These are phyloP conservation scores for Decapterus maruadsi DNA, from an alignment of 2,797 vertebrate genomes.

Conservation along the genomic window DNA sequence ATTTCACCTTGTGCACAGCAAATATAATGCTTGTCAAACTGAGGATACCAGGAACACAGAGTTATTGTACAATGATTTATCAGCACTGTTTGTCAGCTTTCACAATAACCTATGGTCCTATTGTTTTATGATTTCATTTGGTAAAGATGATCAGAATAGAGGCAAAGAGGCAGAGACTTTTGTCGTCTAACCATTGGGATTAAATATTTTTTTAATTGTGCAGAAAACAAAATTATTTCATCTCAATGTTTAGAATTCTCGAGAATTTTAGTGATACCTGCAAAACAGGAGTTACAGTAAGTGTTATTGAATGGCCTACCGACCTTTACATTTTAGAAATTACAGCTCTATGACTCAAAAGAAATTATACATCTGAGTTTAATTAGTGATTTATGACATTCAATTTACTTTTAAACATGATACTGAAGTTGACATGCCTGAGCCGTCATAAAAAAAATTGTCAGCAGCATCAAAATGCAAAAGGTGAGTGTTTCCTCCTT, in stretches of 20 bases:
- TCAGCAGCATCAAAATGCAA: neutral
- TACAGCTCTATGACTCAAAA: neutral
- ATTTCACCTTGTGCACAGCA: constrained; percentile 44
- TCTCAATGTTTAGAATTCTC: too few species aligned
- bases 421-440: neutral
- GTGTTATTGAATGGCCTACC: neutral
- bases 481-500: neutral
- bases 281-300: too few species aligned
- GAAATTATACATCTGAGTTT: neutral
- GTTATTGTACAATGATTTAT: neutral
- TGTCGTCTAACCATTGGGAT: too few species aligned
- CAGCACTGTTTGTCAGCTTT: neutral
- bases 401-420: neutral
- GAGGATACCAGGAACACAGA: constrained; percentile 17
- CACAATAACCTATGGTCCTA: too few species aligned
- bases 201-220: too few species aligned
- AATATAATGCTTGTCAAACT: neutral
- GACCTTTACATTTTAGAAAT: neutral
- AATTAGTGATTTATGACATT: neutral
- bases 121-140: too few species aligned
- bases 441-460: neutral
- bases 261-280: too few species aligned
- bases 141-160: too few species aligned
- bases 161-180: too few species aligned
- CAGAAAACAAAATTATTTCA: too few species aligned